Base-by-base conservation (phyloP, 2,113 vertebrate species). In the Athene noctua region DNA sequence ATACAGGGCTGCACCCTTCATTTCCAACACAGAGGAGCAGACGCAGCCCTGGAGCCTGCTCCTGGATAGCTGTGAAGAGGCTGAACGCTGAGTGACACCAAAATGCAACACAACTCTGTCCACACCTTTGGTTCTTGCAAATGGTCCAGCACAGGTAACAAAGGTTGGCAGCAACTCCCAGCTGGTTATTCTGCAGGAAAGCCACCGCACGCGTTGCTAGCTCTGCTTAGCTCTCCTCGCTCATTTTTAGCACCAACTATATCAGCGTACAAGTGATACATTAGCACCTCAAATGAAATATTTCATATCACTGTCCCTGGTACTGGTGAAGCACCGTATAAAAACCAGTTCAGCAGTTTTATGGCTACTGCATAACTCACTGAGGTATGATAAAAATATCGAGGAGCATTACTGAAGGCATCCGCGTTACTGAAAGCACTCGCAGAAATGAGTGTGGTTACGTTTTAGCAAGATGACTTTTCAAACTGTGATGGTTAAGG, bases 381-480 rank as follows among this genome's bases (percentile, higher is more conserved):
- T 98, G 99, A 99, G 99, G 99, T 99, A 99, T 98, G 98, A 95
- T 95, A 96, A 93, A 94, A 87, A 88, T 67, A 92, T 21, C 19
- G 67, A 92, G 92, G 96, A 88, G 95, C 27, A 54, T 82, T 68
- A 93, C 77, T 52, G 93, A 95, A 86, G 92, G 71, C 86, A 93
- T 63, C 90, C 81, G 92, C 15, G 44, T 46, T 51, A 94, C 74
- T 55, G 92, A 97, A 83, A 96, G 86, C 92, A 96, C 72, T 94
- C 95, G 90, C 77, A 97, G 96, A 97, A 97, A 97, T 49, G 80
- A 46, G 75, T 17, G 51, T 49, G 13, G 47, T 52, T 90, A 57
- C 9, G 62, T 85, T 71, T 77, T 73, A 90, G 91, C 63, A 74
- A 74, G 79, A 73, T 26, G 38, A 87, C 72, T 96, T 91, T 87